These are phyloP conservation scores for Porites rus DNA, from an alignment of 92 coral and sea anemone species.

Conservation along the genomic window DNA sequence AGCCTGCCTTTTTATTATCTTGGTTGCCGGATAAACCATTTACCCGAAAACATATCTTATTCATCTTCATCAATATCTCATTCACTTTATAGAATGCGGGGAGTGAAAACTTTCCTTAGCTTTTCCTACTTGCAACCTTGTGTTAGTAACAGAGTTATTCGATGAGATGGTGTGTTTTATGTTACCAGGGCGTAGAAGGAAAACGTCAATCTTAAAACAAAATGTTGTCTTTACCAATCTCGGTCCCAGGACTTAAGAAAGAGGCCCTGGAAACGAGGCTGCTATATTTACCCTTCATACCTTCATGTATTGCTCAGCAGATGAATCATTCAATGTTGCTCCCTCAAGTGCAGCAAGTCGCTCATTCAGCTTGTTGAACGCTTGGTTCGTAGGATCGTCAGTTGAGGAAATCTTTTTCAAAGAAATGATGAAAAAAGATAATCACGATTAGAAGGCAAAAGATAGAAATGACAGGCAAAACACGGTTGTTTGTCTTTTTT, in stretches of 20 bases:
- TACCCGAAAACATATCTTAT: no score
- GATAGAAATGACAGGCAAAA: background rate
- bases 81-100: no score
- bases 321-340: background rate
- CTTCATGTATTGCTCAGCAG: conserved; percentile 27
- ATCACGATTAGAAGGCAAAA: background rate
- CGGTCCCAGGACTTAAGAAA: background rate
- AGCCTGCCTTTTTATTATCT: no score
- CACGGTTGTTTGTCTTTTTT: no score
- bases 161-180: no score
- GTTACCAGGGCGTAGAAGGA: no score
- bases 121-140: no score
- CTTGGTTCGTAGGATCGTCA: background rate
- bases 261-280: background rate
- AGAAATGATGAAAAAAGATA: background rate
- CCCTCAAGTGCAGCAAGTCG: conserved; percentile 15
- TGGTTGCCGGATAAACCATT: no score
- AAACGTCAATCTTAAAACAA: background rate
- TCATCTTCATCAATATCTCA: no score
- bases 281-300: background rate
- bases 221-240: background rate
- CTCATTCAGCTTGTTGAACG: background rate
- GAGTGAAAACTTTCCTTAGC: no score
- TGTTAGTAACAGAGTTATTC: no score
- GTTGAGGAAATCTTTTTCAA: background rate